These are phyloP conservation scores for Epinotia ramella DNA, from an alignment of 2,888 invertebrate species.

Conservation along the genomic window DNA sequence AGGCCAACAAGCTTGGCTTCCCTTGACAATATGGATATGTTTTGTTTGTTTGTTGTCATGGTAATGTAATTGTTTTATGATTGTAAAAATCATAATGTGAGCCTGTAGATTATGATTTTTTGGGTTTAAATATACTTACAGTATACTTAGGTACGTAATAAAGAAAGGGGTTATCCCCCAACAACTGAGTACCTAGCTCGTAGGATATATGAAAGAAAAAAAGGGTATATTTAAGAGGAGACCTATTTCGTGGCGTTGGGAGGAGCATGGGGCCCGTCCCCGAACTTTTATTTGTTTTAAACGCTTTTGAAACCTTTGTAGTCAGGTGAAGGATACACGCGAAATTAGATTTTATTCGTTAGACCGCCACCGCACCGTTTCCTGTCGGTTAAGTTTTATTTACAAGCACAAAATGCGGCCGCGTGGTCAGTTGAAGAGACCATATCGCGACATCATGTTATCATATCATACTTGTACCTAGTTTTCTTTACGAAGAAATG, in stretches of 20 bases:
- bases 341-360: constrained; percentile 44
- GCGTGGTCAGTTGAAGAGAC: constrained; percentile 52
- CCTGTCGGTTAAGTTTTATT: constrained; percentile 75
- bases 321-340: constrained; percentile 30
- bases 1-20: no score
- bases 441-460: constrained; percentile 60
- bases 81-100: no score
- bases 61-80: not conserved
- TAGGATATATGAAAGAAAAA: no score
- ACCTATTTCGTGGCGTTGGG: not conserved
- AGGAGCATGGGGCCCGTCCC: not conserved
- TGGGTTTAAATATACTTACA: no score
- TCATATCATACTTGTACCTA: not conserved
- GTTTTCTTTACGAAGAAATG: not conserved
- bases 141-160: no score
- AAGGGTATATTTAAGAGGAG: no score
- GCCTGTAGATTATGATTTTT: no score
- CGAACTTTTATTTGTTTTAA: constrained; percentile 31
- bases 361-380: constrained; percentile 59
- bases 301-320: constrained; percentile 37
- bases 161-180: no score
- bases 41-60: not conserved
- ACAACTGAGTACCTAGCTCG: no score
- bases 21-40: not conserved
- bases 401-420: constrained; percentile 67